Evolutionary conservation across 2,888 invertebrate genomes (phyloP), one percentile per base, ranked within the genome.

Genomic region (Allolobophora icterica): DNA sequence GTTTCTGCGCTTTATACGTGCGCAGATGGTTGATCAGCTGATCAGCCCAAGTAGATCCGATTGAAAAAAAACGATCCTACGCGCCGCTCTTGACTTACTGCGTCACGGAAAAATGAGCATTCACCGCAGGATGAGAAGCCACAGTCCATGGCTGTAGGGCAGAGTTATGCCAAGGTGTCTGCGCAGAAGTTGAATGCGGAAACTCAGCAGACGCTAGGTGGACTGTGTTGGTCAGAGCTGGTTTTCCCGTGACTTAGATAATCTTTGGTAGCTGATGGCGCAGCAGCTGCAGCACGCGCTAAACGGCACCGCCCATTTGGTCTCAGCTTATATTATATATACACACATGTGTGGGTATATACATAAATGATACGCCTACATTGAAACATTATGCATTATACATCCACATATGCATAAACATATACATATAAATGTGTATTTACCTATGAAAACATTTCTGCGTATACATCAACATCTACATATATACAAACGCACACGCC

Each of bases 61-160:
- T 71, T 71, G 21, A 52, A n/a, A 71, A 71, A n/a, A 30, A 13
- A 8, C n/a, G 52, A 71, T 71, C 71, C 71, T 71, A 52, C 52
- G 52, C 71, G 52, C 71, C 71, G 71, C 71, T 71, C 71, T 71
- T n/a, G 71, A 71, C 17, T 71, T 71, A n/a, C 71, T 71, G 71
- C 71, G 71, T n/a, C 71, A n/a, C 71, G 71, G n/a, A n/a, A 71
- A 52, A 71, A 11, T 30, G n/a, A n/a, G 71, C 30, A 30, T 71
- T 71, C n/a, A 13, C 8, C 17, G n/a, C 30, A n/a, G 71, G 71
- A 71, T 71, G n/a, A 30, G 30, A 30, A 71, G 71, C 71, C 17
- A n/a, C n/a, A 30, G 11, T 0, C 71, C 17, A 6, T n/a, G 11
- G 11, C 71, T 71, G n/a, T 71, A 71, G 8, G 71, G 71, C n/a